These are phyloP conservation scores for Phyllotreta striolata DNA, from an alignment of 2,888 invertebrate genomes.

Conservation along the genomic window DNA sequence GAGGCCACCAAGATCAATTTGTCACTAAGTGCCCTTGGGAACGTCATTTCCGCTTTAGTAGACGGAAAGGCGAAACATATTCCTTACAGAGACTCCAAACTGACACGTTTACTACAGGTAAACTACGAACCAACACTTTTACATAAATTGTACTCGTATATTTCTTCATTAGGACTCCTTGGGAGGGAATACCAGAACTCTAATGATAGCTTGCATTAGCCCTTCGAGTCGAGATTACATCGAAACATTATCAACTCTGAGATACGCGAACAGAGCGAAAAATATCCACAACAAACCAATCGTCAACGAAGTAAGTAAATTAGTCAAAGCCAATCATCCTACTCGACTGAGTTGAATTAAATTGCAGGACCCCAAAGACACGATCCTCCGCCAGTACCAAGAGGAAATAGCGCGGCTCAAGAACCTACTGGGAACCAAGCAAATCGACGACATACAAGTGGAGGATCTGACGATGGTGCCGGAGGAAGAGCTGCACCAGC, in stretches of 20 bases:
- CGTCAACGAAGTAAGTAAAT: constrained; percentile 72
- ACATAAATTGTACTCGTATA: background rate
- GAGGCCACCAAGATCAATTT: constrained; percentile 92
- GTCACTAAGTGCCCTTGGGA: constrained; percentile 85
- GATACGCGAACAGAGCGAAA: constrained; percentile 87
- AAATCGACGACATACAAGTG: constrained; percentile 47
- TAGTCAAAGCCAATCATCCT: constrained; percentile 4
- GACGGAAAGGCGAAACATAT: constrained; percentile 83
- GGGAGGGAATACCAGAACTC: constrained; percentile 87
- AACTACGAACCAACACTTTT: background rate
- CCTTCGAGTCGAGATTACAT: constrained; percentile 85
- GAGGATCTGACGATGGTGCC: constrained; percentile 48
- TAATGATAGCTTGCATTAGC: constrained; percentile 88
- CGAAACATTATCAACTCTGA: constrained; percentile 81
- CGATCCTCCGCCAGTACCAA: constrained; percentile 83
- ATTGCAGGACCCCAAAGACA: constrained; percentile 81
- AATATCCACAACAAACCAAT: constrained; percentile 86
- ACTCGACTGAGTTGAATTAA: constrained; percentile 13
- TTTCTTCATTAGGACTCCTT: constrained; percentile 69
- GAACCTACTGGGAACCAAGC: constrained; percentile 62
- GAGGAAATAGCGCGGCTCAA: constrained; percentile 80
- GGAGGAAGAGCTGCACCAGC: constrained; percentile 44
- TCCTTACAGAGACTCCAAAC: constrained; percentile 85
- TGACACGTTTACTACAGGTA: constrained; percentile 79
- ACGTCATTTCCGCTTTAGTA: constrained; percentile 87